Base-by-base conservation (phyloP, 1,140 invertebrate species). In the Drosophila jambulina region DNA sequence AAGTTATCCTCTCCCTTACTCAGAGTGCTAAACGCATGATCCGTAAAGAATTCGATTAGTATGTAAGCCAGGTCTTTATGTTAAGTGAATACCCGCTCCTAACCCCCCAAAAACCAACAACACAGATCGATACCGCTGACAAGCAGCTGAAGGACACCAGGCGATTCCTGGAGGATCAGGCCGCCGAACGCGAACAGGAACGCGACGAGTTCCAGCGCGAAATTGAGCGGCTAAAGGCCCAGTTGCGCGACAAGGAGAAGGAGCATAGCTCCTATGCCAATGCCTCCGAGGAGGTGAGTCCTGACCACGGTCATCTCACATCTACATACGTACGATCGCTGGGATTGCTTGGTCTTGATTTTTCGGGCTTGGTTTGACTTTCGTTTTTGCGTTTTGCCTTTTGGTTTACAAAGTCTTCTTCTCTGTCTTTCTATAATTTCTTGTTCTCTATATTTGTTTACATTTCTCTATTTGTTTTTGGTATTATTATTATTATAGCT, bases 91-190 rank as follows among this genome's bases (percentile, higher is more conserved):
- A 59, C 62, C 60, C 45, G 48, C 59, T 45, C 43, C 75, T 68
- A 78, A 68, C 60, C 62, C 78, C 27, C 19, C 27, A 29, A n/a
- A n/a, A n/a, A 51, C 58, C 21, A 49, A 57, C 46, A 45, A 61
- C 80, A 67, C 67, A 97, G 96, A 95, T 97, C 82, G 95, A 96
- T 72, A 96, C 95, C 43, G 96, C 96, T 29, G 96, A 97, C 93
- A 96, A 97, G 67, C 96, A 97, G 93, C 93, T 97, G 43, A 94
- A 95, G 78, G 94, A 95, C 17, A 97, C 95, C 2, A 93, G 95
- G 2, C 94, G 95, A 88, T 97, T 97, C 93, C 93, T 97, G 64
- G 97, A 97, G 82, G 96, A 97, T 85, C 96, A 97, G 92, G 96
- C 96, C 25, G 93, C 92, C 38, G 97, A 97, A 91, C 94, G 97